Conservation (phyloP, 1,140 invertebrate species). For the Lordiphosa mommai region DNA sequence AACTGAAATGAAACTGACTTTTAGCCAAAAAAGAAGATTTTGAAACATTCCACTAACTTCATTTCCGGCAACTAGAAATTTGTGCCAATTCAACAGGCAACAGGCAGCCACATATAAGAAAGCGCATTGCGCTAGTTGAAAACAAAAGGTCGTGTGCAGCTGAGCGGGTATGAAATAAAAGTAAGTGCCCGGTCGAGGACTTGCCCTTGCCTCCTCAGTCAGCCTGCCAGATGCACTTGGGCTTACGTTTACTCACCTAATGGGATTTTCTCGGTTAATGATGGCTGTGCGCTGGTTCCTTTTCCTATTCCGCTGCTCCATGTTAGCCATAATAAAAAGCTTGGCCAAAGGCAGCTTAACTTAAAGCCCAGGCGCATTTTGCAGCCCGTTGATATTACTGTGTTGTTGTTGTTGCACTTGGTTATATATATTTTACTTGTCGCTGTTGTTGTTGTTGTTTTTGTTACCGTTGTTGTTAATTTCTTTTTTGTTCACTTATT, state of each 20-base stretch:
- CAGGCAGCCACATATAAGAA: constrained; percentile 1
- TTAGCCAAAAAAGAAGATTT: neutral
- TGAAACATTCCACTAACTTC: constrained; percentile 5
- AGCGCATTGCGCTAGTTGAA: constrained; percentile 1
- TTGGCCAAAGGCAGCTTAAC: constrained; percentile 56
- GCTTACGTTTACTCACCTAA: constrained; percentile 72
- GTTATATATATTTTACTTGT: constrained; percentile 22
- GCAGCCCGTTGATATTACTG: constrained; percentile 35
- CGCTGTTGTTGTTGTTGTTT: constrained; percentile 9
- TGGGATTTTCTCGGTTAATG: constrained; percentile 79
- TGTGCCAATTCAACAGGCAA: constrained; percentile 19
- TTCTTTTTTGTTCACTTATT: constrained; percentile 27
- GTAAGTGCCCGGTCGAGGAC: constrained; percentile 22
- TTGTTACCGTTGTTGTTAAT: constrained; percentile 25
- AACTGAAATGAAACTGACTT: constrained; percentile 28
- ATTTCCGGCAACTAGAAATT: constrained; percentile 8
- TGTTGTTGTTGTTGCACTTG: constrained; percentile 15
- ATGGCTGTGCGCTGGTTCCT: constrained; percentile 61
- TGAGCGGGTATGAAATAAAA: constrained; percentile 31
- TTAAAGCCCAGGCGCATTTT: constrained; percentile 67
- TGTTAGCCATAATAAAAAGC: constrained; percentile 68
- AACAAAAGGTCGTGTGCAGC: constrained; percentile 24
- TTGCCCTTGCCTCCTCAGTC: constrained; percentile 2
- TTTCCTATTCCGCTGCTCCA: constrained; percentile 31
- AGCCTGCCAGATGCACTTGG: constrained; percentile 31